A percentile compares a stretch with the other conserved stretches of the same genome.
These are phyloP conservation scores for Hipparchia semele DNA, from an alignment of 2,888 invertebrate genomes.

Conservation along the genomic window DNA sequence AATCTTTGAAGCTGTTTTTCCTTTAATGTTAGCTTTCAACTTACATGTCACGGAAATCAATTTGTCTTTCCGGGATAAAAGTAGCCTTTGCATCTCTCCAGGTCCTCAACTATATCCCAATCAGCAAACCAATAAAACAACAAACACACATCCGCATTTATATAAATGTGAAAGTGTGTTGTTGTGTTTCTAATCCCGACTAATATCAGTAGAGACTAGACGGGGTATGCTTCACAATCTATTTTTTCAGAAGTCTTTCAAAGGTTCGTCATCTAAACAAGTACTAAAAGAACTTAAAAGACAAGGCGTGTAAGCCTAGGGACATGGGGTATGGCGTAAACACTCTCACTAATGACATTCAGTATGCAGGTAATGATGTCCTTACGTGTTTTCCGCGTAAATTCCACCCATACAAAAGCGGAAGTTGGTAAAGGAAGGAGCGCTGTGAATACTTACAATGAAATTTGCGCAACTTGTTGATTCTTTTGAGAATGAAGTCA, in stretches of 20 bases:
- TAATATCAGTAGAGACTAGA: background rate
- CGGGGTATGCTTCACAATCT: background rate
- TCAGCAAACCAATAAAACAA: too few relatives aligned
- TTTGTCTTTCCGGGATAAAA: background rate
- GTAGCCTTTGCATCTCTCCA: too few relatives aligned
- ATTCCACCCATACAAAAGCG: constrained; percentile 33
- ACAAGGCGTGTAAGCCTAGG: constrained; percentile 5
- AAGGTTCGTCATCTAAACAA: background rate
- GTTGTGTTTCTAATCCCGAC: background rate
- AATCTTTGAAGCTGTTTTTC: background rate
- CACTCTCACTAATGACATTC: constrained; percentile 41
- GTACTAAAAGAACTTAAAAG: constrained; percentile 7
- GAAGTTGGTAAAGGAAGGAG: constrained; percentile 43
- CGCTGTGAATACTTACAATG: constrained; percentile 42
- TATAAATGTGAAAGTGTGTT: too few relatives aligned
- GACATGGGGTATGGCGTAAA: constrained; percentile 22
- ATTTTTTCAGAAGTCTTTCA: background rate
- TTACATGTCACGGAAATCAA: background rate
- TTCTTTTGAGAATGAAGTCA: constrained; percentile 31
- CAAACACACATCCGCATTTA: too few relatives aligned
- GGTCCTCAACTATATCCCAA: too few relatives aligned
- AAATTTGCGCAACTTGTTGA: constrained; percentile 37
- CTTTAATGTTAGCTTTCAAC: background rate
- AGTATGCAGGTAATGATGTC: constrained; percentile 47
- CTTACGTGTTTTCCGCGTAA: constrained; percentile 55